These are phyloP conservation scores for Syngnathus floridae DNA, from an alignment of 2,113 vertebrate genomes.

Conservation along the genomic window DNA sequence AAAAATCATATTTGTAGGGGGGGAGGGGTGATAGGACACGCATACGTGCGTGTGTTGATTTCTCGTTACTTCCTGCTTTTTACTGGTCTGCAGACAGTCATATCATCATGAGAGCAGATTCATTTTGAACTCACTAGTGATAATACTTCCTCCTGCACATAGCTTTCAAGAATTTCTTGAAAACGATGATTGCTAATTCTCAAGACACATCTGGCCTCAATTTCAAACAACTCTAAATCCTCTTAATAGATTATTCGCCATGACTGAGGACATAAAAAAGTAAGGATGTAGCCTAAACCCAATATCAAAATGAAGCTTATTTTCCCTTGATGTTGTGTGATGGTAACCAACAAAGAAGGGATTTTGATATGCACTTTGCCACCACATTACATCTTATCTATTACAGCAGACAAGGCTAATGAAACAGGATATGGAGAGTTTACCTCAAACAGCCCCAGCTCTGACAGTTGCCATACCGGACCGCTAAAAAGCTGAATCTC, in stretches of 20 bases:
- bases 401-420: constrained; percentile 44
- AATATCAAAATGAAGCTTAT: constrained; percentile 43
- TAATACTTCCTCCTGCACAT: constrained; percentile 14
- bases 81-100: not conserved
- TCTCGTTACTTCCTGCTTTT: not conserved
- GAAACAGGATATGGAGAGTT: constrained; percentile 40
- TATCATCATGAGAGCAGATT: constrained; percentile 2
- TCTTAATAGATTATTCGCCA: constrained; percentile 49
- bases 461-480: constrained; percentile 51
- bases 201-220: constrained; percentile 27
- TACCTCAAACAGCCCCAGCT: constrained; percentile 30
- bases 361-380: constrained; percentile 39
- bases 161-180: constrained; percentile 12
- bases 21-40: too few species aligned
- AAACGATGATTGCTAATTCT: constrained; percentile 28
- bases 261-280: constrained; percentile 41
- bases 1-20: not conserved
- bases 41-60: not conserved
- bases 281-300: constrained; percentile 12
- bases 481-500: constrained; percentile 41
- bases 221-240: constrained; percentile 46
- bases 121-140: constrained; percentile 11
- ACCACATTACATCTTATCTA: constrained; percentile 47
- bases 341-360: constrained; percentile 24
- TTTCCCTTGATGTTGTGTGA: constrained; percentile 41